Evolutionary conservation across 2,888 invertebrate genomes (phyloP), one percentile per base, ranked within the genome.

Genomic region (Barypeithes pellucidus): DNA sequence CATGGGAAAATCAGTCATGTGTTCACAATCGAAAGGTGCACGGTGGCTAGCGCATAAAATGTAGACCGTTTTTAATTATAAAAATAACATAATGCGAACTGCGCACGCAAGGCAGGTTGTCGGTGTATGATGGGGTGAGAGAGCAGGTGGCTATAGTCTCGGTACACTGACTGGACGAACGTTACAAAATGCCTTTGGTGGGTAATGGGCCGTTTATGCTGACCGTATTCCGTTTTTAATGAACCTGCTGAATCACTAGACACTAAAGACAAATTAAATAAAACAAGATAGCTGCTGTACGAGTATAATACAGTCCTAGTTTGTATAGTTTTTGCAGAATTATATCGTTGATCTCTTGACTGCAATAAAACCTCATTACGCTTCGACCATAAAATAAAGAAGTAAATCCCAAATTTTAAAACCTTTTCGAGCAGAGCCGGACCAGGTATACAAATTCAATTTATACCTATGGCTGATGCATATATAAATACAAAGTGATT

Each of bases 1-100:
- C 73, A 67, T 73, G 73, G 67, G 73, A 73, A 73, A 68, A 73
- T 68, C 67, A 62, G 60, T 47, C 61, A 61, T 61, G 54, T 57
- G 54, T 18, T 33, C 29, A 43, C 52, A 62, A 33, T 22, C 52
- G 39, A 61, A 67, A 66, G 73, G 68, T 57, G 54, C 54, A 57
- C 54, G 54, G 14, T 57, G 54, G 54, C 54, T 16, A 57, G 39
- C 54, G 70, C 61, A 59, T 73, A 69, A 73, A 73, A 73, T 73
- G 73, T 73, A 66, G 73, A 73, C 69, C 73, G 73, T 73, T 73
- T 73, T 73, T 73, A 73, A 73, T 70, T 70, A 69, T 68, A 52
- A 69, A 70, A 60, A 73, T 54, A 69, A 59, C 52, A 62, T 70
- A 68, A 68, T 57, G 54, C 60, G 20, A 43, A 41, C 50, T 73